These are phyloP conservation scores for Amia ocellicauda DNA, from an alignment of 2,113 vertebrate genomes.

Conservation along the genomic window DNA sequence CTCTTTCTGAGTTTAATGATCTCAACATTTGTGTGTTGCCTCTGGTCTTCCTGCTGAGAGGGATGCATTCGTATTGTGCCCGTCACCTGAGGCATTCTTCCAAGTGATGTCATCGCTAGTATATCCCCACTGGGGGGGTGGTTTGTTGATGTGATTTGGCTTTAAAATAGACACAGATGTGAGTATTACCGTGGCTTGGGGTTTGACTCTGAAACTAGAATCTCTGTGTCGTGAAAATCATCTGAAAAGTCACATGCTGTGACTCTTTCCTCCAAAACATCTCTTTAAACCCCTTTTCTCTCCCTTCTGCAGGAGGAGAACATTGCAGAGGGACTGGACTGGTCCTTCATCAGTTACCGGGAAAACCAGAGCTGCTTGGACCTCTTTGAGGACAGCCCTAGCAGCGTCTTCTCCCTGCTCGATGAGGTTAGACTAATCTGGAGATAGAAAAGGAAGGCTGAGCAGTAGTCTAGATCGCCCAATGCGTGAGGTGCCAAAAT, in stretches of 20 bases:
- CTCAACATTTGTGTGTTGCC: no score
- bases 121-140: no score
- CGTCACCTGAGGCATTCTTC: no score
- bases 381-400: constrained; percentile 82
- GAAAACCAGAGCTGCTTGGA: constrained; percentile 91
- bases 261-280: constrained; percentile 1
- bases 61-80: no score
- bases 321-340: constrained; percentile 79
- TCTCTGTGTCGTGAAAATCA: not conserved
- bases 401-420: constrained; percentile 86
- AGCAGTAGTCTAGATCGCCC: no score
- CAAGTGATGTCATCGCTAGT: no score
- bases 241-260: not conserved
- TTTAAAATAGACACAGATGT: no score
- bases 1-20: no score
- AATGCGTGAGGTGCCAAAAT: no score
- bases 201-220: not conserved
- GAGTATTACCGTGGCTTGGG: not conserved
- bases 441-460: no score
- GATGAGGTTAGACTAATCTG: constrained; percentile 73
- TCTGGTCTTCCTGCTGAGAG: no score
- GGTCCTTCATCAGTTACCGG: constrained; percentile 91
- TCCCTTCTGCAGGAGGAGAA: constrained; percentile 81
- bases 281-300: not conserved
- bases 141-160: no score